Evolutionary conservation across 2,888 invertebrate species (phyloP), one percentile per base, ranked within the genome.

Genomic region (Agrochola lychnidis): DNA sequence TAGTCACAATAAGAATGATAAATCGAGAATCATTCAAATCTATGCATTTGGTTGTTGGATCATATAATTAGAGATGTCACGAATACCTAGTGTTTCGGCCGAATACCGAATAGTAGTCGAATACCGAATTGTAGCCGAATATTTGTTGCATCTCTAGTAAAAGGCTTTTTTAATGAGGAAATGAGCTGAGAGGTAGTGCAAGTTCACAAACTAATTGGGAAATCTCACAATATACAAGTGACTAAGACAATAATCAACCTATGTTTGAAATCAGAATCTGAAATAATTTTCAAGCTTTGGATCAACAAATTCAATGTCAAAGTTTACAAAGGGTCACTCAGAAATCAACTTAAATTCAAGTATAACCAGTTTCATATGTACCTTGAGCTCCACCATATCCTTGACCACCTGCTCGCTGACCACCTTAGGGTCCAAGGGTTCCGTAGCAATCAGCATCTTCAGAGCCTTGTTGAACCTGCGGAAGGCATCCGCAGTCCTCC

Each of bases 391-490:
- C 57, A 97, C 91, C 83, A 98, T 95, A 75, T 97, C 97, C 14
- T 95, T 92, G 0, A 96, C 89, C 51, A 92, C 89, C 48, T 97
- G 94, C 4, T 96, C 96, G 62, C 97, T 97, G 12, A 97, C 93
- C 12, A 94, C 91, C n/a, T 96, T 95, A 7, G 97, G 95, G 81
- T 97, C 97, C 77, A 98, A 96, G 0, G 98, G 98, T 79, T 96
- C 96, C 4, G 95, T 94, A 1, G 96, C 94, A 9, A 98, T 97
- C 10, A 99, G 90, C 88, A 98, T 97, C 93, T 98, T 98, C 42
- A 98, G 96, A 2, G 98, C 97, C 92, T 97, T 98, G 81, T 97
- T 97, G 92, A 98, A 99, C 77, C 96, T 93, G n/a, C 94, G 90
- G 87, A 98, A 98, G 0, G 98, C 98, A 91, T 98, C 98, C 16